Percentiles rank a stretch among this genome's conserved stretches.
phyloP scores from a whole-genome alignment of 2,797 vertebrate genomes.

The Oreortyx pictus region DNA sequence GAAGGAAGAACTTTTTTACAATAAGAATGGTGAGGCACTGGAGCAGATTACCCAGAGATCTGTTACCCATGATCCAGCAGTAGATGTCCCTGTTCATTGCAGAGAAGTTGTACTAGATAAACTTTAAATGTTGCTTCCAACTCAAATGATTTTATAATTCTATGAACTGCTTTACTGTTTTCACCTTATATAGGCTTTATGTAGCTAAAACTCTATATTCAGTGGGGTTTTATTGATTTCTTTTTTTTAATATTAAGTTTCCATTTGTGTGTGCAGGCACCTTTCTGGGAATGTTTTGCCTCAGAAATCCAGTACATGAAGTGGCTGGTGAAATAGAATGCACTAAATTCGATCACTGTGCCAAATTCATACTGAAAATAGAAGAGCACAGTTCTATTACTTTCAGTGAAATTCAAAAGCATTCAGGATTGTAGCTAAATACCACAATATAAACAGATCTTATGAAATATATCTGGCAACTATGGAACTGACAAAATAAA shows the following conservation, averaged over 20 bases:
- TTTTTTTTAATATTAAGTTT: not conserved
- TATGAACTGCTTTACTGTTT: not conserved
- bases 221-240: accelerated
- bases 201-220: not conserved
- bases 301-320: not conserved
- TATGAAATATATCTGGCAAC: not conserved
- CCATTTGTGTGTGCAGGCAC: accelerated
- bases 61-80: not conserved
- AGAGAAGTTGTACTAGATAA: not conserved
- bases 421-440: not conserved
- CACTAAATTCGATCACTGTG: not conserved
- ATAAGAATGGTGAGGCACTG: not conserved
- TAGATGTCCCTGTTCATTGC: not conserved
- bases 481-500: not conserved
- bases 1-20: not conserved
- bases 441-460: not conserved
- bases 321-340: not conserved
- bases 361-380: conserved; percentile 6
- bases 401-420: not conserved
- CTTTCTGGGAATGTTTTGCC: not conserved
- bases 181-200: not conserved
- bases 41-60: not conserved
- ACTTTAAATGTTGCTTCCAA: not conserved
- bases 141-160: not conserved
- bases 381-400: not conserved